Base-by-base conservation (phyloP, 1,140 invertebrate genomes). In the Plodia interpunctella region DNA sequence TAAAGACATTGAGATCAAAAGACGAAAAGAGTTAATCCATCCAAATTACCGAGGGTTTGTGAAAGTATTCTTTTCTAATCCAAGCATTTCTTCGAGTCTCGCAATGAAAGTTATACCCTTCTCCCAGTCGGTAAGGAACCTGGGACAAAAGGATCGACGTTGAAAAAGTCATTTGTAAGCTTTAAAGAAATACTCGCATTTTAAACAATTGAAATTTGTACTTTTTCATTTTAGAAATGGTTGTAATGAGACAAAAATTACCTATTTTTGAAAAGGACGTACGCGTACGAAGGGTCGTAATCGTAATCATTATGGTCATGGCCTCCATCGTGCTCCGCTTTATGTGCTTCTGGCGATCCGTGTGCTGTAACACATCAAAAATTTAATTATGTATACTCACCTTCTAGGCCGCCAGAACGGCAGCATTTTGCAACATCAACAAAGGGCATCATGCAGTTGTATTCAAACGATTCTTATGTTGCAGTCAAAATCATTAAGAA, bases 261-360 rank as follows among this genome's bases (percentile, higher is more conserved):
- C 92, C 90, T 90, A 65, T 93, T 90, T 66, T 94, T 92, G 64
- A 95, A 93, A 55, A 91, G 81, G 13, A 96, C 91, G 68, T 94
- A 95, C 0, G 94, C 92, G 60, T 93, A 94, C 64, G 93, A 93
- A 32, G 92, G 90, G 71, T 95, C 94, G 2, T 94, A 91, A 20
- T 94, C 91, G 52, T 92, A 79, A 59, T 87, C 70, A 70, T 91
- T 87, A 56, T 81, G 78, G 51, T 80, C 70, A 49, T 84, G 83
- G 63, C 87, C 80, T 15, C 62, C 63, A 44, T 56, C 59, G 53
- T 67, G 76, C n/a, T 32, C 66, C 4, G 57, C 59, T 20, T 77
- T 76, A 50, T 77, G 73, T 51, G 68, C 63, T 15, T 54, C 58
- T 0, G 64, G 25, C 2, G 64, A 55, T 44, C 67, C 76, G 44